phyloP scores from a whole-genome alignment of 2,888 invertebrate genomes.

The Tenthredo amoena region DNA sequence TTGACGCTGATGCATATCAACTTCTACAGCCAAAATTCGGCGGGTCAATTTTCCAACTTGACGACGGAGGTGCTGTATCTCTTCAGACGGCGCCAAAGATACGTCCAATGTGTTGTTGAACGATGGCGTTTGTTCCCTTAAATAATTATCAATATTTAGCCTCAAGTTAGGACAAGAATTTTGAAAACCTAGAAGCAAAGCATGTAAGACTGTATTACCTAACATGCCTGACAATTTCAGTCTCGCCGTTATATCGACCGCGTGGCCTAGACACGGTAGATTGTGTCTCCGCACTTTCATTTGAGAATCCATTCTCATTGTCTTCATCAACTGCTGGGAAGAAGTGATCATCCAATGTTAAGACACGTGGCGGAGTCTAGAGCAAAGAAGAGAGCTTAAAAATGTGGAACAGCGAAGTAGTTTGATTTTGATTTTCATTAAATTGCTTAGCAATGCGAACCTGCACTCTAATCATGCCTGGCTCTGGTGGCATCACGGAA shows the following conservation, averaged over 20 bases:
- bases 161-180: background rate
- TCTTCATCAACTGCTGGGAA: conserved; percentile 84
- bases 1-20: conserved; percentile 90
- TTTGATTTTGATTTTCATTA: conserved; percentile 5
- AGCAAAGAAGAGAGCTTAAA: conserved; percentile 63
- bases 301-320: conserved; percentile 76
- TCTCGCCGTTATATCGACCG: conserved; percentile 65
- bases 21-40: conserved; percentile 91
- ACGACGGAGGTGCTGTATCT: conserved; percentile 89
- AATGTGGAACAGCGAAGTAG: background rate
- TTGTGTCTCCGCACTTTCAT: conserved; percentile 63
- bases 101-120: conserved; percentile 70
- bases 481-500: conserved; percentile 86
- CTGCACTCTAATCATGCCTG: conserved; percentile 87
- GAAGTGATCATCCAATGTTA: conserved; percentile 92
- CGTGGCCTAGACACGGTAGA: conserved; percentile 60
- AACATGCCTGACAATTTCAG: conserved; percentile 69
- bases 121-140: conserved; percentile 85
- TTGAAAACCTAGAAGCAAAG: background rate
- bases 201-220: conserved; percentile 63
- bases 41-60: conserved; percentile 94
- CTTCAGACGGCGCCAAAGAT: conserved; percentile 82
- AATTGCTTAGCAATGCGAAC: conserved; percentile 64
- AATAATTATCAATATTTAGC: conserved; percentile 59
- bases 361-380: conserved; percentile 92